These are phyloP conservation scores for Hetaerina titia DNA, from an alignment of 2,888 invertebrate species.

Conservation along the genomic window DNA sequence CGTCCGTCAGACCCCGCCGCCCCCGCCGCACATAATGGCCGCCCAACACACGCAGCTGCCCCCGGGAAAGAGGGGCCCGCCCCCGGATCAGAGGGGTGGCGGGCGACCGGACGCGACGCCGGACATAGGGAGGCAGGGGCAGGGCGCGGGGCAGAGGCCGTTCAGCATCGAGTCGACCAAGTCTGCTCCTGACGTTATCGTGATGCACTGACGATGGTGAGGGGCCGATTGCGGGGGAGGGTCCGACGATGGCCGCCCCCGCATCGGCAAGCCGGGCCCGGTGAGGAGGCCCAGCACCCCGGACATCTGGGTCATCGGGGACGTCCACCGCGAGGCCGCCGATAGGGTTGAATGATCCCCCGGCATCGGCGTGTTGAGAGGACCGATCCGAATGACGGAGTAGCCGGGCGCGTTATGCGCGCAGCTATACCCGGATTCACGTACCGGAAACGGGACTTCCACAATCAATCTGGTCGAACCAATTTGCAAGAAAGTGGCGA, in stretches of 20 bases:
- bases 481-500: not conserved
- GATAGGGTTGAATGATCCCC: not conserved
- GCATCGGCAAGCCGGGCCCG: conserved; percentile 53
- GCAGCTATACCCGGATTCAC: not conserved
- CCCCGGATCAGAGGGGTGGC: conserved; percentile 71
- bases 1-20: conserved; percentile 72
- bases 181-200: conserved; percentile 94
- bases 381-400: not conserved
- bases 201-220: conserved; percentile 86
- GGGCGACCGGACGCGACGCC: conserved; percentile 76
- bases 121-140: conserved; percentile 81
- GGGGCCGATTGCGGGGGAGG: conserved; percentile 65
- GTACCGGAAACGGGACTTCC: not conserved
- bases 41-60: conserved; percentile 81
- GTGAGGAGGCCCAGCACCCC: conserved; percentile 50
- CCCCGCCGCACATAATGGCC: conserved; percentile 64
- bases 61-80: conserved; percentile 72
- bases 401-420: not conserved
- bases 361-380: not conserved
- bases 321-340: conserved; percentile 27
- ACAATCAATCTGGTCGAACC: not conserved
- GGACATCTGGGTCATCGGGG: conserved; percentile 64
- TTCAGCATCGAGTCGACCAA: conserved; percentile 92
- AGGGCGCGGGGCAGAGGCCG: conserved; percentile 80
- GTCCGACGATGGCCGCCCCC: conserved; percentile 53